Base-by-base conservation (phyloP, 2,888 invertebrate species). In the Salpingus planirostris region DNA sequence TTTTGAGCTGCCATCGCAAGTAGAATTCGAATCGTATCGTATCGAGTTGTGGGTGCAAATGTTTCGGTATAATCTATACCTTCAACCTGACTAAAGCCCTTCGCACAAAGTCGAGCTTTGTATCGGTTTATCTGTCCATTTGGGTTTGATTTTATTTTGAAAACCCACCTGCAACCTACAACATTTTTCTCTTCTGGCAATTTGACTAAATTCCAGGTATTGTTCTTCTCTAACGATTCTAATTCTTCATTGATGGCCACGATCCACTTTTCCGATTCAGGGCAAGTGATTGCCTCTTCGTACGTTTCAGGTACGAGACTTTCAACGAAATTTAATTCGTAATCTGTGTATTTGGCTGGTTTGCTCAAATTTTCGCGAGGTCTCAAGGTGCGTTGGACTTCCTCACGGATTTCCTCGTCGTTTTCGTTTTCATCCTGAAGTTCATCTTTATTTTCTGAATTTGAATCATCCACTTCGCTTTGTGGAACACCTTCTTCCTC, bases 111-210 rank as follows among this genome's bases (percentile, higher is more conserved):
- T 3, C 27, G 8, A 7, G 26, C 25, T 11, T 18, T 27, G 24
- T 41, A 52, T 2, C 5, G 18, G 18, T 49, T 42, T 2, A 45
- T 36, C 21, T 31, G 36, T 11, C 50, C 54, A 40, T 55, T 46
- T 15, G 23, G 24, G 12, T 39, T 39, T 7, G 31, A 18, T 24
- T 52, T 50, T 0, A 39, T n/a, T 14, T 29, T 31, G 30, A 30
- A 40, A 6, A 42, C 35, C 37, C 41, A 43, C 7, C 33, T 38
- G 34, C 33, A 36, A 7, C 11, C 29, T 13, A 43, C 26, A 3
- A 31, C 25, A 24, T 43, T 39, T 32, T 25, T 40, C 27, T 27
- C 32, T 15, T 3, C 22, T 32, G 39, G 39, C 23, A 13, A 8
- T n/a, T 44, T 21, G 5, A 45, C 32, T 3, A 33, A 31, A 10